Evolutionary conservation across 2,797 vertebrate genomes (phyloP).

Genomic region (Thalassophryne amazonica): DNA sequence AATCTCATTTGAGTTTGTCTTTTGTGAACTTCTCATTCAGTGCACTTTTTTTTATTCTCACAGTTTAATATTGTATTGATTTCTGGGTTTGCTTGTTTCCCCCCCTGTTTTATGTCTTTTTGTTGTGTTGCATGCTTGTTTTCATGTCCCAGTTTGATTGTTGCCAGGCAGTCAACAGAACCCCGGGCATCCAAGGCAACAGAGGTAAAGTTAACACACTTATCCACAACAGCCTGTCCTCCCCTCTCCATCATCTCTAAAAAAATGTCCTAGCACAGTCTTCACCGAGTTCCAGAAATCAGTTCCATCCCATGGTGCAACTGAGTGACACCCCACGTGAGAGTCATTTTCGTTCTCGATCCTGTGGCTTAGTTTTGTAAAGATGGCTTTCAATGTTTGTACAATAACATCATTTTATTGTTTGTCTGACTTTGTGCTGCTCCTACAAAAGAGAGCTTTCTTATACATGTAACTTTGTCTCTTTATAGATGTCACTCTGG

Average conservation of each 20-base stretch:
- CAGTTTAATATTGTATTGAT: slow-evolving; percentile 55
- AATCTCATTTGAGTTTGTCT: slow-evolving; percentile 46
- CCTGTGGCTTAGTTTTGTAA: slow-evolving; percentile 16
- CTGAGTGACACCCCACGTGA: slow-evolving; percentile 33
- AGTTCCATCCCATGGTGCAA: slow-evolving; percentile 36
- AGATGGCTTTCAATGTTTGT: slow-evolving; percentile 28
- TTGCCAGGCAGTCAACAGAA: slow-evolving; percentile 78
- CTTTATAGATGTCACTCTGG: too few species aligned
- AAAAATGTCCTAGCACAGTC: slow-evolving; percentile 30
- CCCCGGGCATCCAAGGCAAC: slow-evolving; percentile 72
- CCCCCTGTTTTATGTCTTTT: slow-evolving; percentile 46
- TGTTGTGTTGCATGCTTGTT: slow-evolving; percentile 74
- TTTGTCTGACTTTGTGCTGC: neutral
- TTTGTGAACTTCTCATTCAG: slow-evolving; percentile 19
- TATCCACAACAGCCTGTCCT: slow-evolving; percentile 35
- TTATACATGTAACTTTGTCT: slow-evolving; percentile 8
- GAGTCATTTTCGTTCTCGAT: slow-evolving; percentile 24
- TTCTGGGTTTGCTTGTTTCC: slow-evolving; percentile 40
- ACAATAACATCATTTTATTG: slow-evolving; percentile 7
- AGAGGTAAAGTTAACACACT: slow-evolving; percentile 78
- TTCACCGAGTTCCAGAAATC: slow-evolving; percentile 39
- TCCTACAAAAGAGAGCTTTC: slow-evolving; percentile 15
- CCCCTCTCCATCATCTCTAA: slow-evolving; percentile 31
- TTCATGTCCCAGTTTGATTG: slow-evolving; percentile 78
- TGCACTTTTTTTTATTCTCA: slow-evolving; percentile 37